Evolutionary conservation across 2,888 invertebrate species (phyloP), one percentile per base, ranked within the genome.

Genomic region (Ariolimax columbianus): DNA sequence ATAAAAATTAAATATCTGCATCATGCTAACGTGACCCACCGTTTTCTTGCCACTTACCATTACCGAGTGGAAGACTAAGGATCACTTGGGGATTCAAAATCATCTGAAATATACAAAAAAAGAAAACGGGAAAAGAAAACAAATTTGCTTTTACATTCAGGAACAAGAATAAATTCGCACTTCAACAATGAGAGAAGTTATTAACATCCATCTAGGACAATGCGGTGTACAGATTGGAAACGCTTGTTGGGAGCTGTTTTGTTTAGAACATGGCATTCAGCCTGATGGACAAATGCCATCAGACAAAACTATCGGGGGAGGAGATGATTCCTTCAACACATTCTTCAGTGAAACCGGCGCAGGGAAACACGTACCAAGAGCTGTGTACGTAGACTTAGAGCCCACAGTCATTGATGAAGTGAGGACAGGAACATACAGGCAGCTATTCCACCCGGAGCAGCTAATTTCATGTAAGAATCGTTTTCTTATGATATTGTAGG

Each of bases 181-280:
- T 43, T 43, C 47, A 3, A 83, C 17, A 33, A 83, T 83, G 77
- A 38, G 83, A 40, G 83, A 83, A 38, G 66, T 63, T 33, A 77
- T 83, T 14, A 70, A 75, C 68, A 83, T 77, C 43, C 83, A 83
- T 55, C 47, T 78, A 17, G 83, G 83, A 0, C 83, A 83, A 40
- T 95, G 95, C 75, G 95, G 95, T 51, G 94, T 94, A 51, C 95
- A 95, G 90, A 95, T 95, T 86, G 95, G 95, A 87, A 95, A 95
- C 91, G 95, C 95, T 82, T 95, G 95, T 91, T 95, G 95, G 95
- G 95, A 95, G 90, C 91, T 95, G 86, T 95, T 95, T 92, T 95
- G 95, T 88, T 91, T 95, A 87, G 95, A 95, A 89, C 95, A 95
- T 91, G 95, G 95, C 77, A 95, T 95, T 89, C 75, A 77, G 40